A percentile compares a stretch with the other conserved stretches of the same genome.
Evolutionary conservation across 2,888 invertebrate genomes (phyloP).

Genomic region (Scaptomyza cyrtandrae): DNA sequence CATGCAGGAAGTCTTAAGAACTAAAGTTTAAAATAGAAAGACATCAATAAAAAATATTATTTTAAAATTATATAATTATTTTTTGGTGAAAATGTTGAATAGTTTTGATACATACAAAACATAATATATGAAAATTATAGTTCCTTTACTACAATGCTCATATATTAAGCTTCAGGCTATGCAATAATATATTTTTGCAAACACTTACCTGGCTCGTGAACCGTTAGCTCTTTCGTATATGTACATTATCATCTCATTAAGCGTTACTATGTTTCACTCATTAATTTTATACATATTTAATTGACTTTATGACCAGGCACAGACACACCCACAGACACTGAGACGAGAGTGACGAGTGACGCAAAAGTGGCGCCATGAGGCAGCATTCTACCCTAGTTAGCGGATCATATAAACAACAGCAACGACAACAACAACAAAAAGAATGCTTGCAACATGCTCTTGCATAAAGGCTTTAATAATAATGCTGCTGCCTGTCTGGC

Average conservation of each 20-base stretch:
- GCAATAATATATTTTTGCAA: not conserved
- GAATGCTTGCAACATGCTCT: conserved; percentile 55
- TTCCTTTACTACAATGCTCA: not conserved
- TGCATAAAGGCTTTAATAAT: conserved; percentile 75
- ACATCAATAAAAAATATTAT: too few species aligned
- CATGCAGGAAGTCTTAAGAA: too few species aligned
- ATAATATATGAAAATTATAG: too few species aligned
- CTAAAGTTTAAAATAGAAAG: too few species aligned
- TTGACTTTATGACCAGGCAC: conserved; percentile 73
- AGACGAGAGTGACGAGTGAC: conserved; percentile 5
- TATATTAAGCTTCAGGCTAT: conserved; percentile 4
- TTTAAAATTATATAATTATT: too few species aligned
- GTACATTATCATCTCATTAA: conserved; percentile 56
- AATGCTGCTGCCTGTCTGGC: conserved; percentile 47
- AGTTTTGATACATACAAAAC: too few species aligned
- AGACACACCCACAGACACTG: conserved; percentile 16
- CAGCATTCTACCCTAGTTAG: conserved; percentile 71
- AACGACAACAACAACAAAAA: conserved; percentile 27
- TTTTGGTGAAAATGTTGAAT: too few species aligned
- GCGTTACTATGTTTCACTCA: conserved; percentile 51
- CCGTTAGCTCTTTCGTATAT: not conserved
- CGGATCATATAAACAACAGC: conserved; percentile 57
- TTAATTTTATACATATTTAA: conserved; percentile 79
- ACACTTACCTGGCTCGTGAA: not conserved
- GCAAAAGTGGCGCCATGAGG: conserved; percentile 42